Base-by-base conservation (phyloP, 2,113 vertebrate species). In the Spilogale gracilis region DNA sequence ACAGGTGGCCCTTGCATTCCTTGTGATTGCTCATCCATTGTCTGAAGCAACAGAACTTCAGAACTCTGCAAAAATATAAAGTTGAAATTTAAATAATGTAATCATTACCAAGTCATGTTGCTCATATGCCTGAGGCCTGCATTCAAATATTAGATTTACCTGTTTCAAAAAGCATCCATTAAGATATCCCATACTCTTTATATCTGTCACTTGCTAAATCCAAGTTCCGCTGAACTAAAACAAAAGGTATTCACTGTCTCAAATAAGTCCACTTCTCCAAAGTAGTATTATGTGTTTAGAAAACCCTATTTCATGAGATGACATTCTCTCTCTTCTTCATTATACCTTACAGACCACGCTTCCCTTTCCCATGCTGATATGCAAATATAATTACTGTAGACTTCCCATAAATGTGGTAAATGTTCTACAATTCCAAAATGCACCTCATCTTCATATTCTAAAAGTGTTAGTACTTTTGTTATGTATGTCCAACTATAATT, bases 21-120 rank as follows among this genome's bases (percentile, higher is more conserved):
- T 99, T 99, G 99, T 87, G 99, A 98, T 94, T 99, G 99, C 63
- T 99, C 99, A 97, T 99, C 99, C 99, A 99, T 99, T 97, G 98
- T 99, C 95, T 96, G 98, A 98, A 63, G 93, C 96, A 98, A 91
- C 95, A 92, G 96, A 98, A 98, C 98, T 98, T 97, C 84, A 98
- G 97, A 88, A 98, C 96, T 98, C 99, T 99, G 98, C 79, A 98
- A 98, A 98, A 98, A 96, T 32, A 78, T 91, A 92, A 93, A 73
- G 84, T 20, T 30, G 16, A 97, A 9, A 94, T 67, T 89, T 89
- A 96, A 87, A 73, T 76, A 10, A 52, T 9, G 6, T 9, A 11
- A 27, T 50, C 63, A 81, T 67, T 56, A 82, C 80, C n/a, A 58
- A 30, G 65, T 80, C 9, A 25, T 4, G 5, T 23, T 65, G 88